These are phyloP conservation scores for Cosmorhoe ocellata DNA, from an alignment of 2,888 invertebrate genomes.

Conservation along the genomic window DNA sequence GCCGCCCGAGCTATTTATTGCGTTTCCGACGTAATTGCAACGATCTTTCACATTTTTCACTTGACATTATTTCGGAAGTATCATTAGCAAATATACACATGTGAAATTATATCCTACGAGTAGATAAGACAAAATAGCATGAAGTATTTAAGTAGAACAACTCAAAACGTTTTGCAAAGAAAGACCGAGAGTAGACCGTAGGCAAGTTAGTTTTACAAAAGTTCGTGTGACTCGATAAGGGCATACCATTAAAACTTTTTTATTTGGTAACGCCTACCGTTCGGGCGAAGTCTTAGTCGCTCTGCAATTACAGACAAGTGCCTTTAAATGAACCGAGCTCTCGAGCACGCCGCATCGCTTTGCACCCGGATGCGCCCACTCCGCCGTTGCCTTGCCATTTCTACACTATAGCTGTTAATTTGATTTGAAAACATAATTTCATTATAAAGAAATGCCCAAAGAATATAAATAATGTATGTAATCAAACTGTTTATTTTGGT, in stretches of 20 bases:
- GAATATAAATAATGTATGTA: slow-evolving; percentile 22
- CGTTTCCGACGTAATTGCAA: slow-evolving; percentile 76
- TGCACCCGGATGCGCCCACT: slow-evolving; percentile 69
- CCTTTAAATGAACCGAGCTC: slow-evolving; percentile 80
- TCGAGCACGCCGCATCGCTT: slow-evolving; percentile 79
- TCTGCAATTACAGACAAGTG: slow-evolving; percentile 81
- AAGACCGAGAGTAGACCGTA: slow-evolving; percentile 30
- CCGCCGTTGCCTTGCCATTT: slow-evolving; percentile 57
- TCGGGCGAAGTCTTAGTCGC: slow-evolving; percentile 73
- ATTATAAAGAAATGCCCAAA: slow-evolving; percentile 36
- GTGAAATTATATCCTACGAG: no score
- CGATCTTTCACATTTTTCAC: slow-evolving; percentile 51
- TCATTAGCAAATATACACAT: neutral
- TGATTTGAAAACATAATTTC: slow-evolving; percentile 61
- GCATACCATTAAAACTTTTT: slow-evolving; percentile 77
- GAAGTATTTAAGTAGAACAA: no score
- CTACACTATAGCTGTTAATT: slow-evolving; percentile 66
- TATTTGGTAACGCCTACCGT: slow-evolving; percentile 68
- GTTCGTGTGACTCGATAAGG: slow-evolving; percentile 53
- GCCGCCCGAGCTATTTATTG: slow-evolving; percentile 77
- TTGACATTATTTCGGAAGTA: neutral
- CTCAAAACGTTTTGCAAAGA: no score
- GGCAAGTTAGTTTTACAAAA: slow-evolving; percentile 44
- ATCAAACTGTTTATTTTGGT: no score
- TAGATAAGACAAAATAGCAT: no score